These are phyloP conservation scores for Thinocorus orbignyianus DNA, from an alignment of 2,113 vertebrate genomes.

Conservation along the genomic window DNA sequence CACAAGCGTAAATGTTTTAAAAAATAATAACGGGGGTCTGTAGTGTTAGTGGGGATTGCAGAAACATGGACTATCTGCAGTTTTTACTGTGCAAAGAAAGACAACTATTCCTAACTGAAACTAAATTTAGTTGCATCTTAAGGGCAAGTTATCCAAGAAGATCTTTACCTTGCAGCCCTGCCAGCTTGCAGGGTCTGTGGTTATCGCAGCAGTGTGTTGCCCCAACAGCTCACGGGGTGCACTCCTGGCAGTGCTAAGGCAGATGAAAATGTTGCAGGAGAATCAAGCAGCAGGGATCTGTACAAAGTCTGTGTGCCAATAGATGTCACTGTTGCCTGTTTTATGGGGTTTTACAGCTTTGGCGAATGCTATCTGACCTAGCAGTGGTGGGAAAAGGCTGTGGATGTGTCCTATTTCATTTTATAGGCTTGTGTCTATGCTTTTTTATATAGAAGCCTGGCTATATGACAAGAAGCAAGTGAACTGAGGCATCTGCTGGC, in stretches of 20 bases:
- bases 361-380: not conserved
- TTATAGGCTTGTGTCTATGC: not conserved
- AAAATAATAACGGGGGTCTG: not conserved
- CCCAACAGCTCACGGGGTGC: accelerated
- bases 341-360: not conserved
- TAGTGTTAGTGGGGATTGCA: not conserved
- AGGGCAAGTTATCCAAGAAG: not conserved
- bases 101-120: not conserved
- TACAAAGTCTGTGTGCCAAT: not conserved
- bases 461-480: not conserved
- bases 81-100: not conserved
- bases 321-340: conserved; percentile 66
- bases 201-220: no score
- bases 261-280: not conserved
- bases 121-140: not conserved
- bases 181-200: not conserved
- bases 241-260: accelerated
- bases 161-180: not conserved
- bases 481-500: not conserved
- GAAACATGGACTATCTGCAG: not conserved
- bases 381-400: not conserved
- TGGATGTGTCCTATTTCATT: not conserved
- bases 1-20: not conserved
- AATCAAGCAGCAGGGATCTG: not conserved
- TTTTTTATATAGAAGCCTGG: not conserved